phyloP scores from a whole-genome alignment of 2,888 invertebrate species.

The Trichogramma evanescens region DNA sequence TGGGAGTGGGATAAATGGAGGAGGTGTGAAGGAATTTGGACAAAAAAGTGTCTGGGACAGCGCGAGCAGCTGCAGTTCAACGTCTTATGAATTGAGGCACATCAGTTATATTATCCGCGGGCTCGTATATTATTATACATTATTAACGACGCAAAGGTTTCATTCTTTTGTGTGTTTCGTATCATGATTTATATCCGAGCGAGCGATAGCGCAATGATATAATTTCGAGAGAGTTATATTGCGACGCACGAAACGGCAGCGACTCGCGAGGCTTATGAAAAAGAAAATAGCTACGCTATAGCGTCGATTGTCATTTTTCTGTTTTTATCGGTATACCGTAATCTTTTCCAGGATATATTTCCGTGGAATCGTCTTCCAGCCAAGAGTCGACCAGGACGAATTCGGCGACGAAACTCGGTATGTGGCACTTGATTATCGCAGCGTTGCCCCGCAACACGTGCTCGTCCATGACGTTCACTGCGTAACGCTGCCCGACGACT shows the following conservation, averaged over 20 bases:
- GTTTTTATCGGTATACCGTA: conserved; percentile 44
- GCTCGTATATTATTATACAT: no score
- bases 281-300: not conserved
- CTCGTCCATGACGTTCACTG: conserved; percentile 87
- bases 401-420: conserved; percentile 88
- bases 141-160: conserved; percentile 3
- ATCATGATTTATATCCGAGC: not conserved
- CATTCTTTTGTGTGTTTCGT: not conserved
- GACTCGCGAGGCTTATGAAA: not conserved
- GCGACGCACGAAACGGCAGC: not conserved
- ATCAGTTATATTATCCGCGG: not conserved
- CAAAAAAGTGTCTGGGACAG: conserved; percentile 41
- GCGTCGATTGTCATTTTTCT: not conserved
- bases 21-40: conserved; percentile 9
- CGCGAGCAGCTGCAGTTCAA: conserved; percentile 49
- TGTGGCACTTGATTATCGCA: conserved; percentile 86
- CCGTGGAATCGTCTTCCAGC: conserved; percentile 71
- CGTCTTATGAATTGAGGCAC: conserved; percentile 41
- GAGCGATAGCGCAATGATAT: not conserved
- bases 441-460: conserved; percentile 85
- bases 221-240: not conserved
- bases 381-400: conserved; percentile 79
- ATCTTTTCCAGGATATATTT: conserved; percentile 54
- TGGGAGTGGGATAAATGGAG: conserved; percentile 13
- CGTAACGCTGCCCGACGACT: conserved; percentile 87